Percentiles rank a stretch among this genome's conserved stretches.
Evolutionary conservation across 1,140 invertebrate species (phyloP).

Genomic region (Tetragonula clypearis): DNA sequence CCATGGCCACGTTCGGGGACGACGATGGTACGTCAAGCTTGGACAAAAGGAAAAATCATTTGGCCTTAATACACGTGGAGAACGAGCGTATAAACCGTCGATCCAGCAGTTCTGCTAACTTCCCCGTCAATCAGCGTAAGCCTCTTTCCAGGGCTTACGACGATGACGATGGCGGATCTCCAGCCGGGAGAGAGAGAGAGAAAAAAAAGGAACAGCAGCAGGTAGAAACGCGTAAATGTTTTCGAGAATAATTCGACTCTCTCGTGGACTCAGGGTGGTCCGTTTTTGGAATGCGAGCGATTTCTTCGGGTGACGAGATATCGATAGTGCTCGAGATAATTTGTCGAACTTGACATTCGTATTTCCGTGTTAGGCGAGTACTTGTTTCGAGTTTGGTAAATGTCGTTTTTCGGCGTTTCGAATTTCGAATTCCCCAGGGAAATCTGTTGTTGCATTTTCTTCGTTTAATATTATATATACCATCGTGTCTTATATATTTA

Average conservation of each 20-base stretch:
- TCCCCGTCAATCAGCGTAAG: conserved; percentile 65
- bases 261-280: conserved; percentile 11
- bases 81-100: conserved; percentile 62
- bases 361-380: background rate
- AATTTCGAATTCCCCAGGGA: background rate
- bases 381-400: background rate
- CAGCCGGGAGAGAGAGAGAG: background rate
- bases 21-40: background rate
- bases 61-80: conserved; percentile 56
- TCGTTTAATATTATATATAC: too few relatives aligned
- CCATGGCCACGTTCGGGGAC: background rate
- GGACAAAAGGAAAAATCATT: conserved; percentile 1
- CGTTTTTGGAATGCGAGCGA: background rate
- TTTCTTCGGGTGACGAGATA: background rate
- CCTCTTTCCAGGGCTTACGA: conserved; percentile 67
- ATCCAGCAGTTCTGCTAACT: conserved; percentile 59
- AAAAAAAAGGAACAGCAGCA: conserved; percentile 27
- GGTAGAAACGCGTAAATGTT: conserved; percentile 42
- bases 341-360: background rate
- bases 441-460: too few relatives aligned
- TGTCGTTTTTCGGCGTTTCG: background rate
- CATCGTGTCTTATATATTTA: too few relatives aligned
- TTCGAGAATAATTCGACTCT: conserved; percentile 15
- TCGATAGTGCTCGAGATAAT: background rate
- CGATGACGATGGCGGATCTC: conserved; percentile 31